phyloP scores from a whole-genome alignment of 2,888 invertebrate genomes.

The Megaustenia siamemsis region DNA sequence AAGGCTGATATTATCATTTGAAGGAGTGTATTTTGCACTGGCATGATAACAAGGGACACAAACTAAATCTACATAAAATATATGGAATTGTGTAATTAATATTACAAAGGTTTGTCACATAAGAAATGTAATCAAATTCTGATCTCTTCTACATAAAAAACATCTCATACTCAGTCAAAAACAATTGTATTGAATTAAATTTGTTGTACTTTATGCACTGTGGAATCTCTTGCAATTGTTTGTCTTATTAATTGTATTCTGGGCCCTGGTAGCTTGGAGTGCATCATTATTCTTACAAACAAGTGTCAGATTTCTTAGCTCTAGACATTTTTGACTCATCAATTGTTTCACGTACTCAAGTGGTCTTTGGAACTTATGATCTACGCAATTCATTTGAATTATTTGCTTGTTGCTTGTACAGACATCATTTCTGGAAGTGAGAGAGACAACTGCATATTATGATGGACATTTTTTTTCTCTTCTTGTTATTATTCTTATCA shows the following conservation, averaged over 20 bases:
- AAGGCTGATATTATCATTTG: no score
- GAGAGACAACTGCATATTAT: not conserved
- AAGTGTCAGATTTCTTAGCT: not conserved
- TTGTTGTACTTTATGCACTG: slow-evolving; percentile 22
- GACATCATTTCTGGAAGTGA: slow-evolving; percentile 8
- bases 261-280: slow-evolving; percentile 25
- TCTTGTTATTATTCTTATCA: not conserved
- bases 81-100: not conserved
- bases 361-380: slow-evolving; percentile 43
- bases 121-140: not conserved
- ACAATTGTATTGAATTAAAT: slow-evolving; percentile 3
- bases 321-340: slow-evolving; percentile 2
- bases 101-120: not conserved
- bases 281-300: slow-evolving; percentile 19
- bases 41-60: no score
- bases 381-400: slow-evolving; percentile 35
- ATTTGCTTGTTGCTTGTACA: slow-evolving; percentile 42
- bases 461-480: not conserved
- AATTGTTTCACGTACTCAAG: slow-evolving; percentile 40
- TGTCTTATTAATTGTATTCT: slow-evolving; percentile 6
- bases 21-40: no score
- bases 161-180: no score
- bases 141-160: not conserved
- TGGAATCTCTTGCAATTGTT: slow-evolving; percentile 10
- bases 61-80: no score